Base-by-base conservation (phyloP, 2,888 invertebrate species). In the Onthophagus sagittarius region DNA sequence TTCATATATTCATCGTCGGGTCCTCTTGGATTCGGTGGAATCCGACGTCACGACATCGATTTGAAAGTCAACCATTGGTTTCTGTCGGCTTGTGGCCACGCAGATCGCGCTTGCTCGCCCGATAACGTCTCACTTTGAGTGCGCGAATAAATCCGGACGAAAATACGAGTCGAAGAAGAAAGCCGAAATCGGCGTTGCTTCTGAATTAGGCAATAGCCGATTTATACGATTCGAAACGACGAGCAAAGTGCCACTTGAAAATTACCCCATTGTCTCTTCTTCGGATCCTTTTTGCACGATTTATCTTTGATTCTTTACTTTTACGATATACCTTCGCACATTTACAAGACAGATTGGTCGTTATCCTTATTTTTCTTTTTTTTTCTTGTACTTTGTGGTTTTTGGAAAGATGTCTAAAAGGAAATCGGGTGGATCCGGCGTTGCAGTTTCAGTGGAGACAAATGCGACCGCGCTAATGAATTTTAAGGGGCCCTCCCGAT, bases 401-500 rank as follows among this genome's bases (percentile, higher is more conserved):
- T 53, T 53, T 53, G 39, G 39, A 53, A 11, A 53, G 39, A 53
- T 9, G 39, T 53, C 39, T 53, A 7, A 53, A 53, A 53, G 39
- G 39, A 53, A 53, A 53, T 53, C 39, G 39, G 39, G 11, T 53
- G 39, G 39, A 11, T 53, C 39, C 4, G 11, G 39, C 39, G 39
- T 53, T 4, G 11, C 39, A 11, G 39, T 53, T 53, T 53, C 39
- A 11, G 23, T 23, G 9, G 39, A 53, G 39, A 53, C 39, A 53
- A 53, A 53, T 53, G 39, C 39, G 15, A n/a, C 67, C 23, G 67
- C 32, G 67, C 32, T 67, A 67, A 67, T 67, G 67, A 67, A 67
- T 67, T 67, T 67, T 67, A 67, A 67, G 23, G 31, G 67, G n/a
- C n/a, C 5, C 64, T 23, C 67, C 67, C 32, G 32, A 67, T 67